Percentiles rank a stretch among this genome's conserved stretches.
Evolutionary conservation across 2,888 invertebrate genomes (phyloP).

Genomic region (Pteria penguin): DNA sequence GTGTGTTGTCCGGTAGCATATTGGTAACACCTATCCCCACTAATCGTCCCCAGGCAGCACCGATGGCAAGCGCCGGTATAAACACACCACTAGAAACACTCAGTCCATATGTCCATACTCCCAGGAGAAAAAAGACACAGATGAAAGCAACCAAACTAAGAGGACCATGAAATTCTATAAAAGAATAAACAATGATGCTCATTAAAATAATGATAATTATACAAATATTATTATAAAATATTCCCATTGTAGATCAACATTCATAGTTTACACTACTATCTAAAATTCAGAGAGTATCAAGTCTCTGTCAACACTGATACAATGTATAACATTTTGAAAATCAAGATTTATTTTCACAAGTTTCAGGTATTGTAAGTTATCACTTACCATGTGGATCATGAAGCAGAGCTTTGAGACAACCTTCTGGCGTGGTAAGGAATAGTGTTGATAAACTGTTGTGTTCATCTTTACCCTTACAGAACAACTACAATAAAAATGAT

Average conservation of each 20-base stretch:
- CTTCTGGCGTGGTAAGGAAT: constrained; percentile 98
- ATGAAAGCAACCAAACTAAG: constrained; percentile 79
- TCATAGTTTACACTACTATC: too few species aligned
- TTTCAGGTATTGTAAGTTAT: neutral
- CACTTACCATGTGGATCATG: constrained; percentile 91
- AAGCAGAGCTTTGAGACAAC: constrained; percentile 94
- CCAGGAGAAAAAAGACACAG: constrained; percentile 91
- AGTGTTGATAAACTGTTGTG: constrained; percentile 95
- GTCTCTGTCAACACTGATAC: too few species aligned
- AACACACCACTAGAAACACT: constrained; percentile 95
- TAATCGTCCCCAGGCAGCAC: constrained; percentile 98
- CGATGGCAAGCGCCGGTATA: constrained; percentile 95
- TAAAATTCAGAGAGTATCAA: too few species aligned
- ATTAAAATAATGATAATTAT: too few species aligned
- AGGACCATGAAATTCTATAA: constrained; percentile 68
- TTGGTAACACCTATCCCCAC: constrained; percentile 85
- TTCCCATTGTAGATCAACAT: too few species aligned
- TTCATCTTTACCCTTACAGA: constrained; percentile 91
- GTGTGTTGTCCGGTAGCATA: constrained; percentile 79
- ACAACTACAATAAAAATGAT: constrained; percentile 78
- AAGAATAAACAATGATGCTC: too few species aligned
- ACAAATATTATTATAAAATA: too few species aligned
- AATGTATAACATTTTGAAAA: too few species aligned
- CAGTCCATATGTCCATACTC: constrained; percentile 95
- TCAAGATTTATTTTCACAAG: too few species aligned